These are phyloP conservation scores for Hydrozoanthus gracilis DNA, from an alignment of 92 coral and sea anemone species.

Conservation along the genomic window DNA sequence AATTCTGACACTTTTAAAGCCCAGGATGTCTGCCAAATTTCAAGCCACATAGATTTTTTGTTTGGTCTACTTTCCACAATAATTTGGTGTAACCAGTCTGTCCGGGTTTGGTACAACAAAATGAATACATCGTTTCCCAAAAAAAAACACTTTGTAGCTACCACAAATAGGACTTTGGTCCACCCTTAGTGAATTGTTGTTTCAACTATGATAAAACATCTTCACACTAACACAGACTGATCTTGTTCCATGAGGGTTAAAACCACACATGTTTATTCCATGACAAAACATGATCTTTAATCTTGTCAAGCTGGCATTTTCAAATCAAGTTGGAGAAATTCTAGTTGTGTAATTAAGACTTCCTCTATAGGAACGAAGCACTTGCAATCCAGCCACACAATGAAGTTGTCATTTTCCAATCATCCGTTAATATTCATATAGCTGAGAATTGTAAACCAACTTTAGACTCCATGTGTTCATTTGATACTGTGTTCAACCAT, in stretches of 20 bases:
- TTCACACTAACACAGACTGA: background rate
- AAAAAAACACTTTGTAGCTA: constrained; percentile 21
- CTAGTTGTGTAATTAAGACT: background rate
- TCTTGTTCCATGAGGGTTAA: background rate
- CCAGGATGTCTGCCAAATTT: constrained; percentile 35
- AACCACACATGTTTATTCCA: constrained; percentile 36
- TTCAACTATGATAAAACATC: background rate
- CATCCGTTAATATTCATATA: too few species aligned
- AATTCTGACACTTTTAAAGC: constrained; percentile 46
- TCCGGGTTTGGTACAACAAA: constrained; percentile 24
- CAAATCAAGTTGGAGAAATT: background rate
- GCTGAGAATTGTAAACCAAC: background rate
- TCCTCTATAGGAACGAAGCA: background rate
- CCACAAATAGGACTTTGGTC: constrained; percentile 21
- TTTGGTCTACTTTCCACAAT: constrained; percentile 23
- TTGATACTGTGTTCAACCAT: background rate
- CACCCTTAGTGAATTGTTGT: background rate
- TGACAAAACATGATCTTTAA: background rate
- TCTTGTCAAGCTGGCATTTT: background rate
- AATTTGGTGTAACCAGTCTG: constrained; percentile 19
- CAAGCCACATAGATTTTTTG: constrained; percentile 45
- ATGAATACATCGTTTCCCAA: constrained; percentile 8
- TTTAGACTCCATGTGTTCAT: background rate
- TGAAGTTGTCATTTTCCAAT: too few species aligned
- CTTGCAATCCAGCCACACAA: background rate